These are phyloP conservation scores for Sciurus vulgaris DNA, from an alignment of 2,797 vertebrate genomes.

Conservation along the genomic window DNA sequence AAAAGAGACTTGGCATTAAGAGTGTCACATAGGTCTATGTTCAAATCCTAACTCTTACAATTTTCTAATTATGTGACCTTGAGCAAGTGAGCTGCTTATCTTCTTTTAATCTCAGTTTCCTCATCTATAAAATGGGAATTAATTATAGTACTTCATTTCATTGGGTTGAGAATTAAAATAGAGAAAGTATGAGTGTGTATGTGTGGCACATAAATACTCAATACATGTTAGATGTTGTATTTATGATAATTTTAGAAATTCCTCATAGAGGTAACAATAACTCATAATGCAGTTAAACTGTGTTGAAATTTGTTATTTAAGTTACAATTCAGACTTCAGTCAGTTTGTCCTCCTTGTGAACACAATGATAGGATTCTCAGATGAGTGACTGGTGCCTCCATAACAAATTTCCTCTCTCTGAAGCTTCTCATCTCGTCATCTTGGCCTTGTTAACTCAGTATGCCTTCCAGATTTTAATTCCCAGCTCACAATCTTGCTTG, in stretches of 20 bases:
- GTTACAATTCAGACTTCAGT: conserved; percentile 35
- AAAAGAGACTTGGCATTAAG: background rate
- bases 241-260: conserved; percentile 47
- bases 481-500: background rate
- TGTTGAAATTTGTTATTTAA: conserved; percentile 40
- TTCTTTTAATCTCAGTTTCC: background rate
- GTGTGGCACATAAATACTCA: background rate
- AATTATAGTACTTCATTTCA: conserved; percentile 8
- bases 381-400: background rate
- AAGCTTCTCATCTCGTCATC: conserved; percentile 1
- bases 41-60: conserved; percentile 42
- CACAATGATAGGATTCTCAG: background rate
- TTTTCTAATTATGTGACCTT: conserved; percentile 1
- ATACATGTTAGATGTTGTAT: background rate
- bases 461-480: conserved; percentile 37
- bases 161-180: background rate
- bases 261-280: background rate
- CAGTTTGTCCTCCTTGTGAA: background rate
- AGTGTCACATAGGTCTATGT: background rate
- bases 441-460: conserved; percentile 38
- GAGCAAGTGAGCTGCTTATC: background rate
- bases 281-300: conserved; percentile 41
- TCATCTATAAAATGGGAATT: conserved; percentile 24
- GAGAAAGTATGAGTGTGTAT: conserved; percentile 41
- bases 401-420: background rate